Evolutionary conservation across 2,797 vertebrate species (phyloP).

Genomic region (Brachyrhaphis roseni): DNA sequence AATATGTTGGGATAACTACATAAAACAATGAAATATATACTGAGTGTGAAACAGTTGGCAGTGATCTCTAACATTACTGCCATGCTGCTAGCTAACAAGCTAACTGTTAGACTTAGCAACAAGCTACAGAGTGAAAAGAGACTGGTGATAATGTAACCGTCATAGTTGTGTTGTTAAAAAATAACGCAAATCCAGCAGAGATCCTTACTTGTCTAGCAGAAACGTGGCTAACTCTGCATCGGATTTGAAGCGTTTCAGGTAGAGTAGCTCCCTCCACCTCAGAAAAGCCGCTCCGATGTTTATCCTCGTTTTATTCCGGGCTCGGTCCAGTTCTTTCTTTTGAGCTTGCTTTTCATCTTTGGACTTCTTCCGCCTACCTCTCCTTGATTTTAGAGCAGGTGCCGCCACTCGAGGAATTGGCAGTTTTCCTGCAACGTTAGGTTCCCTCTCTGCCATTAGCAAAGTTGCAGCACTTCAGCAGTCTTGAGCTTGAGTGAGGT

Average conservation of each 20-base stretch:
- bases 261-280: neutral
- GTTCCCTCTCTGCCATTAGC: neutral
- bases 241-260: neutral
- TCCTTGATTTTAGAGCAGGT: neutral
- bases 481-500: too few species aligned
- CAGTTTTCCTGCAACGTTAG: neutral
- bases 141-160: too few species aligned
- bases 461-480: neutral
- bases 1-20: too few species aligned
- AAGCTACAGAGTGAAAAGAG: too few species aligned
- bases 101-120: too few species aligned
- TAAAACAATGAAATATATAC: too few species aligned
- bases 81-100: too few species aligned
- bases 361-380: neutral
- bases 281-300: neutral
- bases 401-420: slow-evolving; percentile 1
- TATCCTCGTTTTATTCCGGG: neutral
- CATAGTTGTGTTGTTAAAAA: too few species aligned
- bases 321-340: slow-evolving; percentile 2
- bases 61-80: too few species aligned
- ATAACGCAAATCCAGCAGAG: neutral
- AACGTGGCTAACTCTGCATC: neutral
- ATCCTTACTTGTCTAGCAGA: neutral
- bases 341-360: neutral
- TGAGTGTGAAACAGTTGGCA: too few species aligned